phyloP scores from a whole-genome alignment of 2,888 invertebrate species.

The Meteorus colon region DNA sequence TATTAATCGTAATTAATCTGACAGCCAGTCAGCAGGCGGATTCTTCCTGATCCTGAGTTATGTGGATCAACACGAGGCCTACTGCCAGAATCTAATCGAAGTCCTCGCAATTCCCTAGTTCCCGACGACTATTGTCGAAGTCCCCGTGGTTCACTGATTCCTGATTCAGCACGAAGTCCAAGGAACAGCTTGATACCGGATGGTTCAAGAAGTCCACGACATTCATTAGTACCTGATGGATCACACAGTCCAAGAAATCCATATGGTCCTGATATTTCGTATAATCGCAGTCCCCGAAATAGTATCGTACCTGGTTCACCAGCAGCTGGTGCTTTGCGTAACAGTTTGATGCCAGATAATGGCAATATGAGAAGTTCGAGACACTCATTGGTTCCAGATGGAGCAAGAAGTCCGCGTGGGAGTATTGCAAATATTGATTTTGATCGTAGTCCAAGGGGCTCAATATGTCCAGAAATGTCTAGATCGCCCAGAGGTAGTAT shows the following conservation, averaged over 20 bases:
- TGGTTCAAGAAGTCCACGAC: slow-evolving; percentile 77
- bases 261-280: slow-evolving; percentile 74
- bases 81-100: slow-evolving; percentile 75
- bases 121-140: slow-evolving; percentile 76
- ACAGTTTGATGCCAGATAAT: slow-evolving; percentile 66
- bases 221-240: slow-evolving; percentile 78
- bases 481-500: slow-evolving; percentile 76
- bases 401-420: slow-evolving; percentile 75
- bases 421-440: slow-evolving; percentile 77
- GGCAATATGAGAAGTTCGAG: slow-evolving; percentile 71
- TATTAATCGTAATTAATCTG: neutral
- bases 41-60: slow-evolving; percentile 78
- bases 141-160: slow-evolving; percentile 78
- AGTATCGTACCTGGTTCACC: slow-evolving; percentile 75
- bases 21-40: slow-evolving; percentile 72
- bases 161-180: slow-evolving; percentile 76
- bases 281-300: slow-evolving; percentile 76
- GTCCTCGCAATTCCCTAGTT: slow-evolving; percentile 79
- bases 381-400: slow-evolving; percentile 77
- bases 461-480: slow-evolving; percentile 76
- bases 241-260: slow-evolving; percentile 78
- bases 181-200: slow-evolving; percentile 77
- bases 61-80: slow-evolving; percentile 77
- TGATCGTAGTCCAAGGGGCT: slow-evolving; percentile 78
- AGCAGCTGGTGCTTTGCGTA: slow-evolving; percentile 53